A percentile compares a stretch with the other conserved stretches of the same genome.
Evolutionary conservation across 2,113 vertebrate species (phyloP).

Genomic region (Notarius quadriscutis): DNA sequence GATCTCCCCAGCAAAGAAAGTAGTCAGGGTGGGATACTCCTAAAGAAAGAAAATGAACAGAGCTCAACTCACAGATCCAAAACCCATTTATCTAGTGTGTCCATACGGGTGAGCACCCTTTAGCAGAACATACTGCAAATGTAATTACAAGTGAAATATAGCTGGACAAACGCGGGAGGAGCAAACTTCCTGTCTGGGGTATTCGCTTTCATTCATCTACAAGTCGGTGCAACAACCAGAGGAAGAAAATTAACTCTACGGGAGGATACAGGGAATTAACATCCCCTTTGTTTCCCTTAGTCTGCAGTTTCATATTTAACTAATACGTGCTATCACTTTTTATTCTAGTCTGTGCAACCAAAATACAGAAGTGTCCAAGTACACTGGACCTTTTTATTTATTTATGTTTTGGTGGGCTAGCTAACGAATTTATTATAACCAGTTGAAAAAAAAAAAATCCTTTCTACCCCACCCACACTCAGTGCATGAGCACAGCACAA

Average conservation of each 20-base stretch:
- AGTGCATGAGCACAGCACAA: neutral
- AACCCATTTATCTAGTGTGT: neutral
- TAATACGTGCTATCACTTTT: neutral
- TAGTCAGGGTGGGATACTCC: slow-evolving; percentile 98
- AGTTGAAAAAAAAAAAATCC: too few relatives aligned
- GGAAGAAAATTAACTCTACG: neutral
- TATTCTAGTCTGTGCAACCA: neutral
- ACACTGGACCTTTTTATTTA: neutral
- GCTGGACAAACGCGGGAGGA: neutral
- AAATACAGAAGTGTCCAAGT: neutral
- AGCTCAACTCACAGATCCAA: neutral
- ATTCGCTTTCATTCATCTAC: neutral
- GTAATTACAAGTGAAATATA: neutral
- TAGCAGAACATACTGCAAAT: neutral
- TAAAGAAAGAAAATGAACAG: slow-evolving; percentile 51
- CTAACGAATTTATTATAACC: too few relatives aligned
- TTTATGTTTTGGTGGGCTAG: neutral
- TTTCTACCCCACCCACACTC: neutral
- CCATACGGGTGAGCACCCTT: neutral
- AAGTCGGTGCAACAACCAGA: neutral
- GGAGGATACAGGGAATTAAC: neutral
- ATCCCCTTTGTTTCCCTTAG: neutral
- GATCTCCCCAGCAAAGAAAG: slow-evolving; percentile 97
- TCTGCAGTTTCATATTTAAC: neutral
- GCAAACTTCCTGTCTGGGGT: neutral